Evolutionary conservation across 2,113 vertebrate genomes (phyloP).

Genomic region (Centropus bengalensis): DNA sequence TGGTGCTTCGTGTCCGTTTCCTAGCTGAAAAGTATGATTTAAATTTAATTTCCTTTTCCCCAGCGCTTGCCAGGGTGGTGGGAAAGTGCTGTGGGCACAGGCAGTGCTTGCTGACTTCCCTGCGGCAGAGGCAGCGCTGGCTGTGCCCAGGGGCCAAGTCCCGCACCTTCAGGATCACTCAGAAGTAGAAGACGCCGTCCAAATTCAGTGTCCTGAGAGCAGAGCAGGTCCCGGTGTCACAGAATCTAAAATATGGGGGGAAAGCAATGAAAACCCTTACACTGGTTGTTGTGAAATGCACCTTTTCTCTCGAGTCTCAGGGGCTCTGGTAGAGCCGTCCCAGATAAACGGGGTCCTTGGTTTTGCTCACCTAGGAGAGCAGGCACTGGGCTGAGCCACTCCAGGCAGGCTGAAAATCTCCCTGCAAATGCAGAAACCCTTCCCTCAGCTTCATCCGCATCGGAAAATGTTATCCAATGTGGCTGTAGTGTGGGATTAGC

Average conservation of each 20-base stretch:
- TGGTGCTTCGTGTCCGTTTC: neutral
- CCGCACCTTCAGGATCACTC: too few species aligned
- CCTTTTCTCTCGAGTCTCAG: neutral
- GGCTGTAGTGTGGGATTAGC: neutral
- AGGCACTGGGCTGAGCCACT: neutral
- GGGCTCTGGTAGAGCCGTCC: neutral
- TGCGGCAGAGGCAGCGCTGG: too few species aligned
- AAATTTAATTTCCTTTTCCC: neutral
- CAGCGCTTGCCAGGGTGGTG: neutral
- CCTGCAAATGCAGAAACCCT: neutral
- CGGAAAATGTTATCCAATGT: neutral
- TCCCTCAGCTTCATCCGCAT: neutral
- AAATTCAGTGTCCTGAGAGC: neutral
- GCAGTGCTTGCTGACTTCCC: too few species aligned
- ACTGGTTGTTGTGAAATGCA: accelerated
- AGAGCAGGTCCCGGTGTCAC: accelerated
- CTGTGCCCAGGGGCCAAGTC: too few species aligned
- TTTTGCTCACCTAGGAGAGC: neutral
- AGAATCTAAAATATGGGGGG: neutral
- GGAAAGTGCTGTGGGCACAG: neutral
- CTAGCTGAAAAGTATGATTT: neutral
- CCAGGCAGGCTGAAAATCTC: neutral
- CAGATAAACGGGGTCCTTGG: neutral
- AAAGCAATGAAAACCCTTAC: neutral
- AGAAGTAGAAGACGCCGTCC: neutral